These are phyloP conservation scores for Spodoptera exigua DNA, from an alignment of 2,888 invertebrate genomes.

Conservation along the genomic window DNA sequence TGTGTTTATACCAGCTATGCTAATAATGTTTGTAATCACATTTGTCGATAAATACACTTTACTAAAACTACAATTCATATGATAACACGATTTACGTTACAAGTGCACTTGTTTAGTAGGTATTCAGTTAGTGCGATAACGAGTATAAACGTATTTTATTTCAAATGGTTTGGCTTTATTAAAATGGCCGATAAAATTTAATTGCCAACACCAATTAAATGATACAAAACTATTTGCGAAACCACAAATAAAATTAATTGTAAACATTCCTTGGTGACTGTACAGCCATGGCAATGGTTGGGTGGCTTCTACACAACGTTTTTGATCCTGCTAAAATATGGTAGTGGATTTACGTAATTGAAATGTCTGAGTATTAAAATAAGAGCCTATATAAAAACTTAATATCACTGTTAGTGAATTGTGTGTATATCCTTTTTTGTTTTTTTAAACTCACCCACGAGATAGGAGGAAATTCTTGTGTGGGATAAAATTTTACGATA, in stretches of 20 bases:
- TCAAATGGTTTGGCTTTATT: slow-evolving; percentile 18
- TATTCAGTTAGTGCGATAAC: slow-evolving; percentile 19
- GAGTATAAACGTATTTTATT: slow-evolving; percentile 7
- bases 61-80: slow-evolving; percentile 4
- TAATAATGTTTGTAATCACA: background rate
- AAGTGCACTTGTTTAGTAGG: slow-evolving; percentile 5
- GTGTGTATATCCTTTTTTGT: too few species aligned
- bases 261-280: too few species aligned
- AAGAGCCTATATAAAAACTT: too few species aligned
- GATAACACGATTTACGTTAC: background rate
- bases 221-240: slow-evolving; percentile 28
- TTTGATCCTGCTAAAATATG: too few species aligned
- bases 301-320: too few species aligned
- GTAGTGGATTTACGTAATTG: too few species aligned
- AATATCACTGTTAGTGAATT: too few species aligned
- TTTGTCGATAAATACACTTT: background rate
- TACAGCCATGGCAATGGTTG: too few species aligned
- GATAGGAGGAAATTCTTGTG: too few species aligned
- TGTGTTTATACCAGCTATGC: background rate
- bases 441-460: too few species aligned
- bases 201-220: slow-evolving; percentile 22
- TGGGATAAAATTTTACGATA: too few species aligned
- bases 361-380: too few species aligned
- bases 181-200: slow-evolving; percentile 32
- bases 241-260: slow-evolving; percentile 3